phyloP scores from a whole-genome alignment of 2,797 vertebrate genomes.

The Galaxias olidus region DNA sequence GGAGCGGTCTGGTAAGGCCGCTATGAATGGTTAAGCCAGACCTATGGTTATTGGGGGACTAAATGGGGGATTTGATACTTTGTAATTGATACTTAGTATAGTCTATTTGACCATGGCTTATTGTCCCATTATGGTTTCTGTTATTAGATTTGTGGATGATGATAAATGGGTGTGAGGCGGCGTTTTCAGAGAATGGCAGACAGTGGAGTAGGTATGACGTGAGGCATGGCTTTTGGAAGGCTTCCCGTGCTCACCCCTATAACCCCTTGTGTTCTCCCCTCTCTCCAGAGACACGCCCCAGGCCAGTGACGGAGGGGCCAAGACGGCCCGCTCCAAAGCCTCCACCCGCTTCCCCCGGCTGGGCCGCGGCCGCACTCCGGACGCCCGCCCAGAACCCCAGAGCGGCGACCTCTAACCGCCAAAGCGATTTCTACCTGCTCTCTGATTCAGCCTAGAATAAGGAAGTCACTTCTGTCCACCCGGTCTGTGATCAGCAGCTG shows the following conservation, averaged over 20 bases:
- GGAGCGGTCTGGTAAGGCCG: no score
- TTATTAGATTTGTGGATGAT: no score
- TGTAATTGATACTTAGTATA: no score
- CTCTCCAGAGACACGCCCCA: conserved; percentile 81
- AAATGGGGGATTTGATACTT: no score
- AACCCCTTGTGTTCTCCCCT: conserved; percentile 30
- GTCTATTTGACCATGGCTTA: no score
- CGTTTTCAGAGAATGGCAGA: no score
- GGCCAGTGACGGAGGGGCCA: conserved; percentile 76
- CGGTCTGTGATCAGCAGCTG: background rate
- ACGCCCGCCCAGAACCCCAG: conserved; percentile 89
- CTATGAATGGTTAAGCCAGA: no score
- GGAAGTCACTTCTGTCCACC: background rate
- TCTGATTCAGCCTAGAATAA: background rate
- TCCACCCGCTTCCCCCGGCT: conserved; percentile 87
- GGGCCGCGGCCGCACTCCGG: conserved; percentile 81
- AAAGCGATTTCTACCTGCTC: conserved; percentile 10
- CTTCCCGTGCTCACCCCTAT: background rate
- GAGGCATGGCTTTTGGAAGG: background rate
- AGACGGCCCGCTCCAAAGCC: conserved; percentile 79
- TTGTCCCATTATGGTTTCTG: no score
- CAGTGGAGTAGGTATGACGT: no score
- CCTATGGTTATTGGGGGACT: no score
- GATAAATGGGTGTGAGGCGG: no score
- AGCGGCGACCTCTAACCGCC: conserved; percentile 90